phyloP scores from a whole-genome alignment of 2,797 vertebrate species.

The Dermochelys coriacea region DNA sequence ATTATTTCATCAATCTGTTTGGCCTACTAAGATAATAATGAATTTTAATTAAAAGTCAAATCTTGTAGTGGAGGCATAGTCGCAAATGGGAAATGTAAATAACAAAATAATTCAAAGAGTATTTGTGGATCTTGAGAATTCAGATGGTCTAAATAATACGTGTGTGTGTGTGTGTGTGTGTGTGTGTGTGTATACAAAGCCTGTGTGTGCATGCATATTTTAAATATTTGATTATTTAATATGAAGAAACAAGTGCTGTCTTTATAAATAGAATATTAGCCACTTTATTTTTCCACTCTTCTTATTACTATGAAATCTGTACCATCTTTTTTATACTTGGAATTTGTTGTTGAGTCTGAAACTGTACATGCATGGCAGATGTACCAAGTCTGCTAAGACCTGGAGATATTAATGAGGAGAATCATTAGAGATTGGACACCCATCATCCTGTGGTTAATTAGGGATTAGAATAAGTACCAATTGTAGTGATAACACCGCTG shows the following conservation, averaged over 20 bases:
- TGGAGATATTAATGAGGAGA: not conserved
- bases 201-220: slow-evolving; percentile 63
- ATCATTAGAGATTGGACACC: not conserved
- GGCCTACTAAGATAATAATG: not conserved
- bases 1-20: slow-evolving; percentile 12
- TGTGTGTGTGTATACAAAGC: slow-evolving; percentile 63
- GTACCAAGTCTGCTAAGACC: slow-evolving; percentile 28
- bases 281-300: slow-evolving; percentile 33
- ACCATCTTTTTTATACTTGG: slow-evolving; percentile 20
- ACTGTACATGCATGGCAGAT: not conserved
- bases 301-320: not conserved
- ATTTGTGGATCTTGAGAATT: slow-evolving; percentile 67
- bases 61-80: slow-evolving; percentile 45
- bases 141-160: slow-evolving; percentile 71
- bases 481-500: not conserved
- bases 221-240: slow-evolving; percentile 58
- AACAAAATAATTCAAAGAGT: slow-evolving; percentile 70
- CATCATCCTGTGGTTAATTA: slow-evolving; percentile 11
- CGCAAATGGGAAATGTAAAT: slow-evolving; percentile 63
- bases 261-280: not conserved
- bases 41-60: slow-evolving; percentile 69
- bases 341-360: slow-evolving; percentile 30
- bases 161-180: slow-evolving; percentile 39
- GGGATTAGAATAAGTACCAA: not conserved
- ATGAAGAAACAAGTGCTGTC: slow-evolving; percentile 49